These are phyloP conservation scores for Odontocerum albicorne DNA, from an alignment of 2,888 invertebrate genomes.

Conservation along the genomic window DNA sequence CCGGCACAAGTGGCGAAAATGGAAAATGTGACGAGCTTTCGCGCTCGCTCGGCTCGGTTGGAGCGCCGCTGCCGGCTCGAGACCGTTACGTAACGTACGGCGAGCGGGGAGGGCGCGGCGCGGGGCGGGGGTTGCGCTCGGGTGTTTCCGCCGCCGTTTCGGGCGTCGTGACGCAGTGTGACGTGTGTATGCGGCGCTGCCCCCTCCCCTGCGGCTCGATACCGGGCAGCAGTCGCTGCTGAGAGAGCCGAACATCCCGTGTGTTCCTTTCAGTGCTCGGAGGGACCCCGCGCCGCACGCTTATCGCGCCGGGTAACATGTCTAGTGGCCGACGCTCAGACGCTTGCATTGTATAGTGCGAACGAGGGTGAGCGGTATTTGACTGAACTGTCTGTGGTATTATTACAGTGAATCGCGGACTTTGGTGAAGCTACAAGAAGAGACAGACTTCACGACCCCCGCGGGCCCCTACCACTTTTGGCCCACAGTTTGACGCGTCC, in stretches of 20 bases:
- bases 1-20: neutral
- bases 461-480: slow-evolving; percentile 17
- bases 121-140: slow-evolving; percentile 39
- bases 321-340: slow-evolving; percentile 21
- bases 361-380: slow-evolving; percentile 1
- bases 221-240: slow-evolving; percentile 51
- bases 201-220: slow-evolving; percentile 57
- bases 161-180: slow-evolving; percentile 63
- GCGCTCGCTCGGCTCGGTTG: neutral
- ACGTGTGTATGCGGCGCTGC: slow-evolving; percentile 47
- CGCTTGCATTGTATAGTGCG: slow-evolving; percentile 2
- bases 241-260: slow-evolving; percentile 41
- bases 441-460: slow-evolving; percentile 4
- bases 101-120: slow-evolving; percentile 42
- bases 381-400: slow-evolving; percentile 18
- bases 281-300: slow-evolving; percentile 26
- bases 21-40: slow-evolving; percentile 2
- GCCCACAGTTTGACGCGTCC: slow-evolving; percentile 14
- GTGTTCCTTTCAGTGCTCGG: slow-evolving; percentile 23
- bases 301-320: slow-evolving; percentile 26
- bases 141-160: slow-evolving; percentile 18
- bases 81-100: slow-evolving; percentile 32
- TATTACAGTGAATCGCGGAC: slow-evolving; percentile 23
- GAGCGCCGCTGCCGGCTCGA: slow-evolving; percentile 1
- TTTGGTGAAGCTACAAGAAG: slow-evolving; percentile 4